Conservation (phyloP, 2,113 vertebrate genomes). For the Sinocyclocheilus rhinocerous region DNA sequence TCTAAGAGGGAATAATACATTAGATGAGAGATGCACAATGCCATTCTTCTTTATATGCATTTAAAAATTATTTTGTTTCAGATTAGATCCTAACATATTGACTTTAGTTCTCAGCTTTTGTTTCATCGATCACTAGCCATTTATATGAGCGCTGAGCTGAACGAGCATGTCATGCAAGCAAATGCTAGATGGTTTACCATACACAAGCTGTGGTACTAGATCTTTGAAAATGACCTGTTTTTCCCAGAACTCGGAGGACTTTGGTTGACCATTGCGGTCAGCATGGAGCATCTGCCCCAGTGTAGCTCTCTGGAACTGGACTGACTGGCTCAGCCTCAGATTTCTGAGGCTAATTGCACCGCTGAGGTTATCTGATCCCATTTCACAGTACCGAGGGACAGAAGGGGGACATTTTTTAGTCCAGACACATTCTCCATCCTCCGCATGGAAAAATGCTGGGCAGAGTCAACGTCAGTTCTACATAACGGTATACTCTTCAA, state of each 20-base stretch:
- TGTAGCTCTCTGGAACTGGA: slow-evolving; percentile 29
- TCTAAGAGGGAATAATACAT: neutral
- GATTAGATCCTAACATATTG: slow-evolving; percentile 2
- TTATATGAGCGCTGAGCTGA: slow-evolving; percentile 3
- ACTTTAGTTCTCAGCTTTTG: slow-evolving; percentile 11
- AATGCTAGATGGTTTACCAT: slow-evolving; percentile 16
- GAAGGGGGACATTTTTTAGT: slow-evolving; percentile 48
- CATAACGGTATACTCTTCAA: neutral
- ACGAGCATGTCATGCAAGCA: slow-evolving; percentile 9
- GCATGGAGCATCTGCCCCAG: slow-evolving; percentile 30
- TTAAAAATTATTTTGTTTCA: slow-evolving; percentile 14
- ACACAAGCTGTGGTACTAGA: slow-evolving; percentile 33
- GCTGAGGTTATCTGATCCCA: slow-evolving; percentile 59
- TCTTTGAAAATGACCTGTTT: slow-evolving; percentile 53
- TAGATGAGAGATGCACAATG: neutral
- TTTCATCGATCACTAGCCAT: slow-evolving; percentile 4
- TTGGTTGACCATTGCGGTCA: slow-evolving; percentile 58
- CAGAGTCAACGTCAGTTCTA: neutral
- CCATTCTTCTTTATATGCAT: neutral
- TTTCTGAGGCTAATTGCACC: slow-evolving; percentile 64
- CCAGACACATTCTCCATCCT: slow-evolving; percentile 26
- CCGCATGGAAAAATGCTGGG: slow-evolving; percentile 19
- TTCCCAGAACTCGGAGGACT: slow-evolving; percentile 52
- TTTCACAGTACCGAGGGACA: slow-evolving; percentile 48
- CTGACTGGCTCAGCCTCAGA: slow-evolving; percentile 53